Conservation (phyloP, 2,113 vertebrate genomes). For the Pontoporia blainvillei region DNA sequence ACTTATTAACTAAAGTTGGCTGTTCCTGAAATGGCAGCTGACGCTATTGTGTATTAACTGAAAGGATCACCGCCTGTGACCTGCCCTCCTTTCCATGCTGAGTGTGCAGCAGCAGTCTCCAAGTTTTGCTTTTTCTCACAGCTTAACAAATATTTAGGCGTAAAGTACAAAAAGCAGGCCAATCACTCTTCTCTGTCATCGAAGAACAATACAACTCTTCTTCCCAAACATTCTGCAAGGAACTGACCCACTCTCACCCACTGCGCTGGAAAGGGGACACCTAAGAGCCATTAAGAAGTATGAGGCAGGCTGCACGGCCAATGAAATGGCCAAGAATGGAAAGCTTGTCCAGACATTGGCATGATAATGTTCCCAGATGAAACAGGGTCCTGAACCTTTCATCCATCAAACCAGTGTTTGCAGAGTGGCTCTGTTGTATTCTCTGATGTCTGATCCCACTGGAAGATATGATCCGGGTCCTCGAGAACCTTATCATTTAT, state of each 20-base stretch:
- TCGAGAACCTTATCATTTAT: background rate
- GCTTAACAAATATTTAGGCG: conserved; percentile 44
- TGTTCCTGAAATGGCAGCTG: background rate
- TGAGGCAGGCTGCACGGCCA: background rate
- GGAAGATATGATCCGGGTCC: background rate
- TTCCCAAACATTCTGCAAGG: conserved; percentile 18
- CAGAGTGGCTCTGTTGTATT: background rate
- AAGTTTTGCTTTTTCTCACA: background rate
- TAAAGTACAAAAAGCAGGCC: background rate
- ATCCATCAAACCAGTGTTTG: background rate
- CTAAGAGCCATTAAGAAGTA: background rate
- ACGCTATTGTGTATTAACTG: background rate
- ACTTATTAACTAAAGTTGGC: background rate
- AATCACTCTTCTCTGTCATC: background rate
- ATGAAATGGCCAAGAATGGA: background rate
- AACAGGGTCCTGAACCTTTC: background rate
- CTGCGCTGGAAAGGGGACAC: background rate
- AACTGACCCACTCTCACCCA: background rate
- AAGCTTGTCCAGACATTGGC: background rate
- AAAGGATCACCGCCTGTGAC: background rate
- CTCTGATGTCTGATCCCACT: background rate
- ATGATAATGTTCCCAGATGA: background rate
- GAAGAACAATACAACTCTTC: background rate
- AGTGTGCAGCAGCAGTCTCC: background rate
- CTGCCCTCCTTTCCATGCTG: background rate